Conservation (phyloP, 2,797 vertebrate genomes). For the Pseudopleuronectes americanus region DNA sequence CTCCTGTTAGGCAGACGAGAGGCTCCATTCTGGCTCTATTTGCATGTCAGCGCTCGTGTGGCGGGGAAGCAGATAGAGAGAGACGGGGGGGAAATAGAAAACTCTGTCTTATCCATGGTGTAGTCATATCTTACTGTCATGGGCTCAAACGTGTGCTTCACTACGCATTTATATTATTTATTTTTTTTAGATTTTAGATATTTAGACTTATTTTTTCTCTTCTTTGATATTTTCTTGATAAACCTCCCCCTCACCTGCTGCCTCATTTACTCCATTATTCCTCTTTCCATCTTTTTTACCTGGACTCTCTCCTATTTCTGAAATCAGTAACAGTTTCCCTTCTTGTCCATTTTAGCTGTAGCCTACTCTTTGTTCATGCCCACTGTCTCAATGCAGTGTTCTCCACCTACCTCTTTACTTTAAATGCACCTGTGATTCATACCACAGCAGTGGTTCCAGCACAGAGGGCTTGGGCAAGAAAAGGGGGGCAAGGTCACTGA, state of each 20-base stretch:
- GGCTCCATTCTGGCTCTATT: slow-evolving; percentile 47
- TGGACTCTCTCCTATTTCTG: slow-evolving; percentile 16
- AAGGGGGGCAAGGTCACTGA: not conserved
- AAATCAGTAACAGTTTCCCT: not conserved
- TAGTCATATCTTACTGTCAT: slow-evolving; percentile 42
- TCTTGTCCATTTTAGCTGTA: not conserved
- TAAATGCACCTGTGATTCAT: not conserved
- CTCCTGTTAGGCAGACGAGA: slow-evolving; percentile 52
- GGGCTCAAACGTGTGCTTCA: not conserved
- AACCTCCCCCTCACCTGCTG: not conserved
- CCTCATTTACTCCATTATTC: slow-evolving; percentile 15
- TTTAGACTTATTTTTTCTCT: slow-evolving; percentile 1
- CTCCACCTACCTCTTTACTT: not conserved
- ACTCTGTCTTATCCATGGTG: not conserved
- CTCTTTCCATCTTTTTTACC: slow-evolving; percentile 8
- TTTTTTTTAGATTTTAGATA: not conserved
- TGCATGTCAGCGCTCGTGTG: slow-evolving; percentile 40
- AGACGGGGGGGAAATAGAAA: slow-evolving; percentile 15
- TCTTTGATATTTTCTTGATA: slow-evolving; percentile 3
- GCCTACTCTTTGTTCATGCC: slow-evolving; percentile 3
- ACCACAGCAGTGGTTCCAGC: not conserved
- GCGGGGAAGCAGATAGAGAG: slow-evolving; percentile 23
- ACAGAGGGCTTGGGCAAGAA: not conserved
- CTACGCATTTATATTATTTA: not conserved
- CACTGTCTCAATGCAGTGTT: not conserved